Percentiles rank a stretch among this genome's conserved stretches.
Evolutionary conservation across 2,888 invertebrate genomes (phyloP).

Genomic region (Periphyllus acericola): DNA sequence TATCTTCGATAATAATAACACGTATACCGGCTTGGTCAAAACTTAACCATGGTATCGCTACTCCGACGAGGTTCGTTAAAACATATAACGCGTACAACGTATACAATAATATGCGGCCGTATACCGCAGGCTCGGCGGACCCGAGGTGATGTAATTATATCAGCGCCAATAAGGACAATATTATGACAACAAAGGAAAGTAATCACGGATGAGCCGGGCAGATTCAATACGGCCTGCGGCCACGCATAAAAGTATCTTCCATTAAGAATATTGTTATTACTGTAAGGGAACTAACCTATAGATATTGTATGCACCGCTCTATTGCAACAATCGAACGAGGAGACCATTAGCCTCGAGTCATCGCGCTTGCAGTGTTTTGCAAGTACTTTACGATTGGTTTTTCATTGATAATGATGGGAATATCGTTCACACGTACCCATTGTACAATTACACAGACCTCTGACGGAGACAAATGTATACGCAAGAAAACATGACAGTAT

Average conservation of each 20-base stretch:
- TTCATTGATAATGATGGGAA: conserved; percentile 33
- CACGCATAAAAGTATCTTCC: conserved; percentile 51
- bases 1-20: conserved; percentile 28
- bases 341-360: conserved; percentile 45
- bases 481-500: neutral
- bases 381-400: conserved; percentile 37
- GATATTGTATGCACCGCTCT: neutral
- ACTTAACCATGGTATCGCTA: conserved; percentile 23
- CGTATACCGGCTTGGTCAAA: conserved; percentile 36
- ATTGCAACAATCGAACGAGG: conserved; percentile 43
- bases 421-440: conserved; percentile 11
- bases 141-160: conserved; percentile 58
- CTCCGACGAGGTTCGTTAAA: conserved; percentile 8
- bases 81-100: neutral
- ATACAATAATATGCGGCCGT: neutral
- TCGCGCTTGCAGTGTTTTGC: conserved; percentile 32
- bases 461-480: neutral
- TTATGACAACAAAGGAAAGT: conserved; percentile 39
- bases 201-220: conserved; percentile 51
- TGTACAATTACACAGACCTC: neutral
- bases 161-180: conserved; percentile 45
- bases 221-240: conserved; percentile 46
- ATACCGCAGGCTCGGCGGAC: neutral
- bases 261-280: conserved; percentile 46
- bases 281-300: neutral